A percentile compares a stretch with the other conserved stretches of the same genome.
Evolutionary conservation across 2,113 vertebrate genomes (phyloP).

Genomic region (Anarhynchus alexandrinus): DNA sequence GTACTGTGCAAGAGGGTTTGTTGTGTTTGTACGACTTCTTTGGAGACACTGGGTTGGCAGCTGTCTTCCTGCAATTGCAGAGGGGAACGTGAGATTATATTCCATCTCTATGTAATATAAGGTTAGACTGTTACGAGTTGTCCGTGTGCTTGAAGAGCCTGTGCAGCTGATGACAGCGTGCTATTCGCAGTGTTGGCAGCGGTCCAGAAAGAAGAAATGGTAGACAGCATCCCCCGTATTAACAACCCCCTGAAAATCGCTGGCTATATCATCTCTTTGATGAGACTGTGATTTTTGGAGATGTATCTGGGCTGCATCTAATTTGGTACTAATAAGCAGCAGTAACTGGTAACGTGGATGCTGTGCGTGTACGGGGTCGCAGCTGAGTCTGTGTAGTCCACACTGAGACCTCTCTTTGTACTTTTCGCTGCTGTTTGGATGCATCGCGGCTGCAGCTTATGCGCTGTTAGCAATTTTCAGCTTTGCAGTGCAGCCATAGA

Average conservation of each 20-base stretch:
- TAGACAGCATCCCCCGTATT: not conserved
- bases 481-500: fast-evolving
- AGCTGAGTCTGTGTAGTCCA: not conserved
- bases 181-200: not conserved
- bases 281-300: not conserved
- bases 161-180: not conserved
- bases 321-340: not conserved
- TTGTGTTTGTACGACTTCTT: not conserved
- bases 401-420: not conserved
- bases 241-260: not conserved
- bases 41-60: not conserved
- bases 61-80: not conserved
- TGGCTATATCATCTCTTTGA: not conserved
- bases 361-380: fast-evolving
- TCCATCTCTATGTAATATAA: not conserved
- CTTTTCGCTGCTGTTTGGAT: not conserved
- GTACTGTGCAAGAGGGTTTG: not conserved
- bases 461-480: not conserved
- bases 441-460: not conserved
- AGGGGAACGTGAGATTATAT: not conserved
- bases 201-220: not conserved
- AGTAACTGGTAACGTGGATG: not conserved
- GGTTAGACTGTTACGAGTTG: not conserved
- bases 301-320: not conserved
- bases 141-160: not conserved